phyloP scores from a whole-genome alignment of 2,113 vertebrate genomes.

The Trinectes maculatus region DNA sequence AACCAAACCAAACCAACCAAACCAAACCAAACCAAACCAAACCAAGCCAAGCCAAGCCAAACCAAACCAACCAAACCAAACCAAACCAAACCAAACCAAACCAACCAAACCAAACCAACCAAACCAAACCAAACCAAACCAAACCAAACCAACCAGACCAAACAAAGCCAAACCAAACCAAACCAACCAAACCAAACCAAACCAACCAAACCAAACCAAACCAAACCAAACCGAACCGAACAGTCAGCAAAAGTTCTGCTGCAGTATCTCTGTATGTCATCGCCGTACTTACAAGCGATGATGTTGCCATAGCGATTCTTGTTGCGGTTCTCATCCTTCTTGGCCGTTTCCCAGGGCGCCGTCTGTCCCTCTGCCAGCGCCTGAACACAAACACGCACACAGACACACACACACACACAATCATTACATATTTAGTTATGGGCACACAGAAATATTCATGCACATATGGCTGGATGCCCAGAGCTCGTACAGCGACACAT shows the following conservation, averaged over 20 bases:
- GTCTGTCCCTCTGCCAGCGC: slow-evolving; percentile 95
- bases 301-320: slow-evolving; percentile 99
- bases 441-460: slow-evolving; percentile 46
- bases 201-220: background rate
- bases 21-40: background rate
- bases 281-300: slow-evolving; percentile 94
- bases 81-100: too few relatives aligned
- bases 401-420: slow-evolving; percentile 3
- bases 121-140: background rate
- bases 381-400: slow-evolving; percentile 74
- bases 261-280: slow-evolving; percentile 1
- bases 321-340: slow-evolving; percentile 97
- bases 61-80: too few relatives aligned
- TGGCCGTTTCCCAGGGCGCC: slow-evolving; percentile 96
- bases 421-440: slow-evolving; percentile 14
- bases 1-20: background rate
- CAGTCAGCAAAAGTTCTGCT: background rate
- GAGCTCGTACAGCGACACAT: slow-evolving; percentile 34
- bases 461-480: slow-evolving; percentile 47
- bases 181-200: background rate
- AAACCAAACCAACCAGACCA: background rate
- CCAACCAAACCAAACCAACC: too few relatives aligned
- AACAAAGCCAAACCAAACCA: background rate
- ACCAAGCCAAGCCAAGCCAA: background rate
- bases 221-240: background rate